A percentile compares a stretch with the other conserved stretches of the same genome.
Conservation (phyloP, 2,888 invertebrate genomes). For the Volucella inanis region DNA sequence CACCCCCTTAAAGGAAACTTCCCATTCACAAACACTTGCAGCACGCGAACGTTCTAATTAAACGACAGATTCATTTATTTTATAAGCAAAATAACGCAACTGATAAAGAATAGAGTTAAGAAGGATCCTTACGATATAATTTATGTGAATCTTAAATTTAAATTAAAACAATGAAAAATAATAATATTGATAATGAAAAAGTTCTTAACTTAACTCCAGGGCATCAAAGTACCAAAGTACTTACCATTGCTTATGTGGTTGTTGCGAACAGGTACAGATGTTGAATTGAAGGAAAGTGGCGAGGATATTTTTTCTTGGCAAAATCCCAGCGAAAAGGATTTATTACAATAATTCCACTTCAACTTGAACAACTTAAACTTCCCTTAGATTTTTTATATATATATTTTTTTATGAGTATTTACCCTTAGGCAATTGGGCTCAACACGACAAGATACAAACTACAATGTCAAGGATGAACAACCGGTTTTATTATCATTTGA, state of each 20-base stretch:
- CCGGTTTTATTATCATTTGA: conserved; percentile 7
- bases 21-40: conserved; percentile 19
- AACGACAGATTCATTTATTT: neutral
- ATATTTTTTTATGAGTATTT: neutral
- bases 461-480: conserved; percentile 54
- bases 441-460: conserved; percentile 20
- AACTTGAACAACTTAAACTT: neutral
- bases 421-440: neutral
- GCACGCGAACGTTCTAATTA: conserved; percentile 27
- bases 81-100: no score
- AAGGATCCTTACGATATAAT: neutral
- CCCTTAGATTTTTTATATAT: neutral
- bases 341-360: conserved; percentile 3
- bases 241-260: conserved; percentile 48
- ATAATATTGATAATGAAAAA: neutral
- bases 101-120: conserved; percentile 8
- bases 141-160: conserved; percentile 8
- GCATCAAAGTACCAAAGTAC: conserved; percentile 6
- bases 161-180: neutral
- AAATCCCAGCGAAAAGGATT: conserved; percentile 18
- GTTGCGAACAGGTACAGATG: conserved; percentile 37
- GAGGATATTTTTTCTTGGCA: conserved; percentile 38
- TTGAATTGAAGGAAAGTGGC: conserved; percentile 38
- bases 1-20: neutral
- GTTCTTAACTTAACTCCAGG: neutral